These are phyloP conservation scores for Hirundichthys speculiger DNA, from an alignment of 2,113 vertebrate genomes.

Conservation along the genomic window DNA sequence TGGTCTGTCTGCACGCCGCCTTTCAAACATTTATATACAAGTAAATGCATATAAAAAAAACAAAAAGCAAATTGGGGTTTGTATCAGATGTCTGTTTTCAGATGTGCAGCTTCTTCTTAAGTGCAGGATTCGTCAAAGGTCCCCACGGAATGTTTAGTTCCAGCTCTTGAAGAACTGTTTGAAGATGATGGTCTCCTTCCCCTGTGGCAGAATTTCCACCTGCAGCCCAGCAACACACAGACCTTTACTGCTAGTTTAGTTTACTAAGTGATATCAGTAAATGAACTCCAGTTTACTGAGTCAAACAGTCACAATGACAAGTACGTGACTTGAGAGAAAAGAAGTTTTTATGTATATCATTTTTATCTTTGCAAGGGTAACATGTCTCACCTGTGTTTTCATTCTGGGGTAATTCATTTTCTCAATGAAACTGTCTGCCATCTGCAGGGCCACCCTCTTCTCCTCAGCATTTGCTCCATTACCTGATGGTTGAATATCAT, in stretches of 20 bases:
- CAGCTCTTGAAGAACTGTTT: conserved; percentile 92
- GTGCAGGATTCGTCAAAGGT: conserved; percentile 12
- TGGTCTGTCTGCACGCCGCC: neutral
- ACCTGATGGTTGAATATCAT: conserved; percentile 67
- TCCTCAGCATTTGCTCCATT: conserved; percentile 86
- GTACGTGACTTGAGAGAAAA: neutral
- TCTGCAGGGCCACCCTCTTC: conserved; percentile 82
- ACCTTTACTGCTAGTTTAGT: neutral
- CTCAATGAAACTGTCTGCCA: conserved; percentile 88
- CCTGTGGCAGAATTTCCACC: conserved; percentile 93
- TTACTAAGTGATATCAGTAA: neutral
- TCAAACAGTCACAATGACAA: neutral
- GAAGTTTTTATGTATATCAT: neutral
- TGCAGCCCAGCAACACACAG: conserved; percentile 47
- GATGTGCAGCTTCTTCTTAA: neutral
- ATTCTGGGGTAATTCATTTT: conserved; percentile 85
- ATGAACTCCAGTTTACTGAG: neutral
- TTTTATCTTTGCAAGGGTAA: no score
- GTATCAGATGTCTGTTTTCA: conserved; percentile 18
- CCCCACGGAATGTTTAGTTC: conserved; percentile 70
- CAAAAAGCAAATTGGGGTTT: no score
- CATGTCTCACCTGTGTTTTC: conserved; percentile 84
- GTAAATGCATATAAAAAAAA: conserved; percentile 49
- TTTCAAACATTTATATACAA: conserved; percentile 62
- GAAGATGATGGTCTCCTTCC: conserved; percentile 89